Percentiles rank a stretch among this genome's conserved stretches.
Evolutionary conservation across 2,113 vertebrate species (phyloP).

Genomic region (Corydoras maculifer): DNA sequence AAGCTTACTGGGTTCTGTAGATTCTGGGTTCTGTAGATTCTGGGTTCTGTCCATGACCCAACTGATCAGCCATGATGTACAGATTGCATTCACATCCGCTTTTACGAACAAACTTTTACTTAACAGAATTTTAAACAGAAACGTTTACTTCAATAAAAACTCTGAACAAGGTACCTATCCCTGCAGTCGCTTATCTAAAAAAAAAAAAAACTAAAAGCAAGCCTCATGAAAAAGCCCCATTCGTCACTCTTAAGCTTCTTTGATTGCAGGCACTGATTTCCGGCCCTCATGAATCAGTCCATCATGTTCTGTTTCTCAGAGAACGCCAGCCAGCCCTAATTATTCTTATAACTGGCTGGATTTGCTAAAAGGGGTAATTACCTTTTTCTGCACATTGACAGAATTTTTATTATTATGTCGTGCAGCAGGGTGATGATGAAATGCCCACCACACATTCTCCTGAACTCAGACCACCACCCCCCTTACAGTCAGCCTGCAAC

Average conservation of each 20-base stretch:
- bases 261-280: neutral
- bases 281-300: neutral
- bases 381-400: neutral
- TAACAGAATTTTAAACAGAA: neutral
- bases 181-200: too few species aligned
- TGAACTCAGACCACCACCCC: neutral
- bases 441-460: neutral
- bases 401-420: conserved; percentile 6
- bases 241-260: neutral
- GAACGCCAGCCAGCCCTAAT: neutral
- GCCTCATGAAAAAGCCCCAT: neutral
- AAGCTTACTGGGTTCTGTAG: too few species aligned
- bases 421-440: neutral
- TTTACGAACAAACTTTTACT: too few species aligned
- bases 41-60: too few species aligned
- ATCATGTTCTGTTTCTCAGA: neutral
- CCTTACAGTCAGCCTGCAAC: neutral
- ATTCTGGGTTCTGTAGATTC: too few species aligned
- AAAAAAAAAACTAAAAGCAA: too few species aligned
- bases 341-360: conserved; percentile 12
- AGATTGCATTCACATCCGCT: too few species aligned
- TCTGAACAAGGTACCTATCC: too few species aligned
- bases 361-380: conserved; percentile 22
- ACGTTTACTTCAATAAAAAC: neutral
- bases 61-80: too few species aligned